Conservation (phyloP, 1,140 invertebrate genomes). For the Thaumatotibia leucotreta region DNA sequence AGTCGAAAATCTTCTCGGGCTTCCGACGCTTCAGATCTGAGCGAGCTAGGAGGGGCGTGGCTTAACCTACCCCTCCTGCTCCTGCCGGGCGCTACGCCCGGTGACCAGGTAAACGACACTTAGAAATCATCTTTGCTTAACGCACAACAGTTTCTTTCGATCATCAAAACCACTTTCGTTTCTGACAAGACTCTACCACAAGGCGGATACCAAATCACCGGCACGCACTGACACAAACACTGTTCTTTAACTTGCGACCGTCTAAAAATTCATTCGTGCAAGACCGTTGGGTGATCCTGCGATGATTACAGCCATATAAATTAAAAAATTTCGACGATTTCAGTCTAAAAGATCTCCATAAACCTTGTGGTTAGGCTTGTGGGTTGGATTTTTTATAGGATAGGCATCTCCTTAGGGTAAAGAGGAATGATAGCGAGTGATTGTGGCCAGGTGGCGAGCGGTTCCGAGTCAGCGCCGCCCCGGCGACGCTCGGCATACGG, state of each 20-base stretch:
- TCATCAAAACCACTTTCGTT: not conserved
- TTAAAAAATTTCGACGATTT: too few relatives aligned
- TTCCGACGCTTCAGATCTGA: conserved; percentile 88
- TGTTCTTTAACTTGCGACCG: not conserved
- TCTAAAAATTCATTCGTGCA: not conserved
- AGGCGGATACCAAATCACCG: not conserved
- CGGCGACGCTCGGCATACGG: conserved; percentile 66
- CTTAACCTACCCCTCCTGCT: conserved; percentile 87
- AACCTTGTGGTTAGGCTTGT: conserved; percentile 14
- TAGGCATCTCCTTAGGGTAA: not conserved
- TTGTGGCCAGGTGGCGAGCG: conserved; percentile 36
- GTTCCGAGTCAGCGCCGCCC: conserved; percentile 55
- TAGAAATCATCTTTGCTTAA: not conserved
- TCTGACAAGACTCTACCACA: conserved; percentile 4
- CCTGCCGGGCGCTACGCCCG: conserved; percentile 84
- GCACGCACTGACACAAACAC: conserved; percentile 8
- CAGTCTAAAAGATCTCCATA: not conserved
- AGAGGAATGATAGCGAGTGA: not conserved
- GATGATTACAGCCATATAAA: too few relatives aligned
- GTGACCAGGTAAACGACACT: conserved; percentile 71
- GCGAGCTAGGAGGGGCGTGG: conserved; percentile 88
- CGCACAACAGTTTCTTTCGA: conserved; percentile 12
- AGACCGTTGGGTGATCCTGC: too few relatives aligned
- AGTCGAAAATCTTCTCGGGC: conserved; percentile 90
- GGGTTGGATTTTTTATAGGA: not conserved